Conservation (phyloP, 2,888 invertebrate genomes). For the Troilus luridus region DNA sequence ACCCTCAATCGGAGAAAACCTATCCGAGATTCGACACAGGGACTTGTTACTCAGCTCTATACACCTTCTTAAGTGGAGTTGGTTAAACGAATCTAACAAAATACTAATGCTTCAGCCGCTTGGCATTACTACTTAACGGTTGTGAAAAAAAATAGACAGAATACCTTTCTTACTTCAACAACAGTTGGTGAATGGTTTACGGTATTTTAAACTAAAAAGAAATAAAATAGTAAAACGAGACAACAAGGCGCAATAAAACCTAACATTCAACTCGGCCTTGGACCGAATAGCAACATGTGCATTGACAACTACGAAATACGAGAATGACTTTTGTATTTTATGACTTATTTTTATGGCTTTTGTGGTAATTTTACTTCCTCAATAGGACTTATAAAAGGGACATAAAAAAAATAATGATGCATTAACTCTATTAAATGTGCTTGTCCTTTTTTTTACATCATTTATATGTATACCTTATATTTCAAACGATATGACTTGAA, state of each 20-base stretch:
- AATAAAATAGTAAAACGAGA: background rate
- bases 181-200: background rate
- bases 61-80: too few species aligned
- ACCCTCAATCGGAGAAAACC: too few species aligned
- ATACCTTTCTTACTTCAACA: background rate
- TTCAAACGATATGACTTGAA: too few species aligned
- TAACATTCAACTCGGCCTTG: background rate
- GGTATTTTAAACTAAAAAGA: background rate
- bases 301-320: conserved; percentile 22
- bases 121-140: too few species aligned
- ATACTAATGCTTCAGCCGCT: too few species aligned
- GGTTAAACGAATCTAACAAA: too few species aligned
- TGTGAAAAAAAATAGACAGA: background rate
- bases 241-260: conserved; percentile 2
- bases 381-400: background rate
- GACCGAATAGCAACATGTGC: background rate
- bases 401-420: background rate
- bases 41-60: too few species aligned
- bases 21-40: too few species aligned
- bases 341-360: conserved; percentile 8
- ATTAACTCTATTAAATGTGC: background rate
- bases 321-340: conserved; percentile 31
- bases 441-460: background rate
- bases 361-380: conserved; percentile 10
- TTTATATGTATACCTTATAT: too few species aligned